Conservation (phyloP, 2,888 invertebrate genomes). For the Itoplectis maculator region DNA sequence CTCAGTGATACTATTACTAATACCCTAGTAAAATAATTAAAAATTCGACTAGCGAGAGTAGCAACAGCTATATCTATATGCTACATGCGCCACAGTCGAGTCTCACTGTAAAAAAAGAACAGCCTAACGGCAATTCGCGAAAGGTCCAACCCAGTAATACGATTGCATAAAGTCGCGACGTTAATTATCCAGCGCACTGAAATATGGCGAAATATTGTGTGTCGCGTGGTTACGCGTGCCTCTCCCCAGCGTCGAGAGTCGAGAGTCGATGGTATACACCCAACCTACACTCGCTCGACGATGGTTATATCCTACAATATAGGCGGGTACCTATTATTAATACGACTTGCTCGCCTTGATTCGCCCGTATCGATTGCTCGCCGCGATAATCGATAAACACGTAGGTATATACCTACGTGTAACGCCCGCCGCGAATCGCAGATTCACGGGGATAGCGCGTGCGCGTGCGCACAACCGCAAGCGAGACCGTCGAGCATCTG, state of each 20-base stretch:
- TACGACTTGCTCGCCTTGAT: conserved; percentile 83
- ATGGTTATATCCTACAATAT: conserved; percentile 23
- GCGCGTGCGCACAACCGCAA: no score
- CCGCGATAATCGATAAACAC: conserved; percentile 80
- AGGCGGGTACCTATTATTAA: conserved; percentile 77
- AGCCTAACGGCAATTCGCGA: conserved; percentile 70
- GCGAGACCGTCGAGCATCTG: conserved; percentile 30
- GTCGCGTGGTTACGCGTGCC: background rate
- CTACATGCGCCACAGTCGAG: no score
- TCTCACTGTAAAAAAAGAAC: no score
- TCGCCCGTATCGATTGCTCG: conserved; percentile 80
- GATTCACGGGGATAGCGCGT: conserved; percentile 29
- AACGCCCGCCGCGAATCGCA: conserved; percentile 39
- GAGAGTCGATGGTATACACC: no score
- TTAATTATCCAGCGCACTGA: conserved; percentile 70
- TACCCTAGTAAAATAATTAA: no score
- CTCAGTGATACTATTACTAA: no score
- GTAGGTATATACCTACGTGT: conserved; percentile 65
- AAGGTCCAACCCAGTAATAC: conserved; percentile 72
- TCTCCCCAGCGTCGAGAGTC: no score
- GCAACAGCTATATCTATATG: no score
- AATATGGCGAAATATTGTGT: conserved; percentile 22
- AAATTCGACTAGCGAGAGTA: no score
- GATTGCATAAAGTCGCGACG: conserved; percentile 75
- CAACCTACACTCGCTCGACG: background rate